Evolutionary conservation across 2,113 vertebrate species (phyloP), one percentile per base, ranked within the genome.

Genomic region (Pygoscelis antarcticus): DNA sequence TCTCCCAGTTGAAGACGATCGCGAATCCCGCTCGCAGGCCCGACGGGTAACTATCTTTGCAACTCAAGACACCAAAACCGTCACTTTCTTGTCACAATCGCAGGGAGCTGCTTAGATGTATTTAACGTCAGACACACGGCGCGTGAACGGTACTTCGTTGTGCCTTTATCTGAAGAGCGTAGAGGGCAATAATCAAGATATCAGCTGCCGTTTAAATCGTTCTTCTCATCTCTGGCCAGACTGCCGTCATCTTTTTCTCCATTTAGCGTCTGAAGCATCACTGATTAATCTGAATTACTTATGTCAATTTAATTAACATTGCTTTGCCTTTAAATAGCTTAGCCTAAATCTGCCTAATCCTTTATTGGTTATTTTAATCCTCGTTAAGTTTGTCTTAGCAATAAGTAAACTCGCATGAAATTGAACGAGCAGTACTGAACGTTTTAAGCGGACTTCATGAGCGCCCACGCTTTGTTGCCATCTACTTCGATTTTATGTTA

Each of bases 301-400:
- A 87, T 89, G 2, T 81, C 88, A 27, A 38, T 90, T 94, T 90
- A 78, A 94, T 92, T 90, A 95, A 90, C 47, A 13, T 44, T 58
- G 51, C 85, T 89, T 92, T 90, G 68, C 58, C 92, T 94, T 92
- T 89, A 94, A 93, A 94, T 77, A 92, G 81, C 55, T 93, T 71
- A 94, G 64, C 49, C 91, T 95, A 93, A 84, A 94, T 92, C 93
- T 70, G 32, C 64, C 77, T 89, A 87, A 96, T 84, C 89, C 72
- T 21, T 71, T 36, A 92, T 30, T 75, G 34, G 64, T 72, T 81
- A 25, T 78, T 84, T 92, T 94, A 85, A 90, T 93, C 80, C 72
- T 91, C 32, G n/a, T 83, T 72, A 77, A 57, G 44, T 90, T 70
- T 86, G 36, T 22, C 70, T 42, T 42, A 42, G 42, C 42, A 74